phyloP scores from a whole-genome alignment of 2,113 vertebrate genomes.

The Furnarius figulus region DNA sequence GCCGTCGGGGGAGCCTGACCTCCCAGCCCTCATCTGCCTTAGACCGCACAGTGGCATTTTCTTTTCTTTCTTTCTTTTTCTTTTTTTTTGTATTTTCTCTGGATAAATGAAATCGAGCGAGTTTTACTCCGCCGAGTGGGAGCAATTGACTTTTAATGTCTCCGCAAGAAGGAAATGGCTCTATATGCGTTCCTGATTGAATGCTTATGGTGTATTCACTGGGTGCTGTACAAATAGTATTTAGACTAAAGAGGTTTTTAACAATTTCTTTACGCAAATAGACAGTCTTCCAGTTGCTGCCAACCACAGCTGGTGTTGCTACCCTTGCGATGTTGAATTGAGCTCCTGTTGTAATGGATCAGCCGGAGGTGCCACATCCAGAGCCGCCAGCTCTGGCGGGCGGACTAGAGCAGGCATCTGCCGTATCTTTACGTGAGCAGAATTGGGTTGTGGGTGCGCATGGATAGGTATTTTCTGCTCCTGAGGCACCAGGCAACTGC shows the following conservation, averaged over 20 bases:
- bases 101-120: neutral
- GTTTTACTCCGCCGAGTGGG: neutral
- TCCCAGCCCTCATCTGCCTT: neutral
- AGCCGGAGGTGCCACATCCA: neutral
- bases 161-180: neutral
- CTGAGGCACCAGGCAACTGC: slow-evolving; percentile 25
- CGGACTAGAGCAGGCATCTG: neutral
- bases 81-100: neutral
- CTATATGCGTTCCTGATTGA: neutral
- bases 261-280: neutral
- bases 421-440: slow-evolving; percentile 30
- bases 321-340: neutral
- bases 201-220: neutral
- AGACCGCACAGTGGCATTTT: neutral
- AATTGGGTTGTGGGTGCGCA: slow-evolving; percentile 16
- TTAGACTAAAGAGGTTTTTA: neutral
- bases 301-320: neutral
- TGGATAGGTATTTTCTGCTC: slow-evolving; percentile 3
- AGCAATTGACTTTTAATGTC: neutral
- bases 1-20: neutral
- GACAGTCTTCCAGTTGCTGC: neutral
- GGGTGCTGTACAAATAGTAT: neutral
- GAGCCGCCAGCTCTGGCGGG: neutral
- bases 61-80: neutral
- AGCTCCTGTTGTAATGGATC: neutral